Percentiles rank a stretch among this genome's conserved stretches.
phyloP scores from a whole-genome alignment of 2,888 invertebrate species.

The Conchocele bisecta region DNA sequence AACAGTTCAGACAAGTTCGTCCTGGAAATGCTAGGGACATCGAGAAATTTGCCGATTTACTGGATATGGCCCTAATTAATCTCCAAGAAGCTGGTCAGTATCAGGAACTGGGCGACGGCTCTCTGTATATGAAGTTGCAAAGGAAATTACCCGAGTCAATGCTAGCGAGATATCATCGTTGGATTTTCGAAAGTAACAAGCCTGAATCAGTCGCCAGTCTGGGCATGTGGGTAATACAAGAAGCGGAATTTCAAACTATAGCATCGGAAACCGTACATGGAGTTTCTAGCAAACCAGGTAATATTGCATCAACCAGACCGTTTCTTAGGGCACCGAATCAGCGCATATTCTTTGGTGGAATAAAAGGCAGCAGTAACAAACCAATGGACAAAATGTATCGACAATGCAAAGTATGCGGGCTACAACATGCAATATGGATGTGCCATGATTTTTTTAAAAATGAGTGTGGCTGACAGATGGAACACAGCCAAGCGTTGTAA shows the following conservation, averaged over 20 bases:
- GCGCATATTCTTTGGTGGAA: neutral
- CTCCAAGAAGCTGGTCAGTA: too few relatives aligned
- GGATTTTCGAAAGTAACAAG: too few relatives aligned
- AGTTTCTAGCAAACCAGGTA: neutral
- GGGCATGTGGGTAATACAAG: neutral
- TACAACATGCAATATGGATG: conserved; percentile 18
- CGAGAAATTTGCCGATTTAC: too few relatives aligned
- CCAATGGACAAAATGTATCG: neutral
- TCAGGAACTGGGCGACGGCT: too few relatives aligned
- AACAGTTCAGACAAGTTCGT: too few relatives aligned
- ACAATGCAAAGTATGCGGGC: conserved; percentile 12
- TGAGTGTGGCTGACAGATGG: conserved; percentile 1
- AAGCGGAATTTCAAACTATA: neutral
- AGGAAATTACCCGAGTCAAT: too few relatives aligned
- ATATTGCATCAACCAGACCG: neutral
- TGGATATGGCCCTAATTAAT: too few relatives aligned
- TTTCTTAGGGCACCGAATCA: neutral
- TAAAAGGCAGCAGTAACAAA: neutral
- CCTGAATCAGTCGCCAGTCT: too few relatives aligned
- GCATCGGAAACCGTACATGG: conserved; percentile 8
- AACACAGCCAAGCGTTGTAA: conserved; percentile 14
- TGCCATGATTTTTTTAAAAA: conserved; percentile 6
- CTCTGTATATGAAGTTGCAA: too few relatives aligned
- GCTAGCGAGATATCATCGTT: too few relatives aligned
- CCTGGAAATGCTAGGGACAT: too few relatives aligned